phyloP scores from a whole-genome alignment of 2,797 vertebrate genomes.

The Rhabdophis nuchalis region DNA sequence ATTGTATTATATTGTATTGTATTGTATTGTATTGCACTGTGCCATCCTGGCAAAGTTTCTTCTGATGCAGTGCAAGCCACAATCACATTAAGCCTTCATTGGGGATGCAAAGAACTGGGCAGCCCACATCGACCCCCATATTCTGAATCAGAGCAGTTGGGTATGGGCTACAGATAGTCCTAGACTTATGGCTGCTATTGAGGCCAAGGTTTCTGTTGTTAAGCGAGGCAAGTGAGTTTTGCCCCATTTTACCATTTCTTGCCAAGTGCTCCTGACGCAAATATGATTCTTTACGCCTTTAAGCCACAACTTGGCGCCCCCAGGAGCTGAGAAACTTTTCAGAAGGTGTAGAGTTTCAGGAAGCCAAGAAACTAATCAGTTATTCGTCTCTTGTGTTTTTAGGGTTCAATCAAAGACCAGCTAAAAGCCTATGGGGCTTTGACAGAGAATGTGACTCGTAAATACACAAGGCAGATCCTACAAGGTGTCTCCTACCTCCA shows the following conservation, averaged over 20 bases:
- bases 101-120: no score
- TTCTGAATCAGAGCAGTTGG: background rate
- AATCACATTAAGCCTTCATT: background rate
- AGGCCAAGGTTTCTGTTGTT: background rate
- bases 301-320: background rate
- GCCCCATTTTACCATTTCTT: background rate
- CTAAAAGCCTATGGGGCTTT: conserved; percentile 88
- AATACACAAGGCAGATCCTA: conserved; percentile 89
- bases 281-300: background rate
- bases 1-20: no score
- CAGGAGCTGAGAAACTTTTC: background rate
- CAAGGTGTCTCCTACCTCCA: conserved; percentile 90
- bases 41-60: background rate
- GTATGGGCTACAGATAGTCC: background rate
- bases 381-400: background rate
- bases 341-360: background rate
- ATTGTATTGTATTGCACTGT: no score
- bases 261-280: background rate
- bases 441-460: conserved; percentile 88
- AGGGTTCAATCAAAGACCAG: conserved; percentile 79
- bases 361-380: background rate
- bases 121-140: no score
- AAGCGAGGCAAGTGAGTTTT: background rate
- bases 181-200: background rate
- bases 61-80: background rate